A percentile compares a stretch with the other conserved stretches of the same genome.
Evolutionary conservation across 2,797 vertebrate species (phyloP).

Genomic region (Heteromormyrus szaboi): DNA sequence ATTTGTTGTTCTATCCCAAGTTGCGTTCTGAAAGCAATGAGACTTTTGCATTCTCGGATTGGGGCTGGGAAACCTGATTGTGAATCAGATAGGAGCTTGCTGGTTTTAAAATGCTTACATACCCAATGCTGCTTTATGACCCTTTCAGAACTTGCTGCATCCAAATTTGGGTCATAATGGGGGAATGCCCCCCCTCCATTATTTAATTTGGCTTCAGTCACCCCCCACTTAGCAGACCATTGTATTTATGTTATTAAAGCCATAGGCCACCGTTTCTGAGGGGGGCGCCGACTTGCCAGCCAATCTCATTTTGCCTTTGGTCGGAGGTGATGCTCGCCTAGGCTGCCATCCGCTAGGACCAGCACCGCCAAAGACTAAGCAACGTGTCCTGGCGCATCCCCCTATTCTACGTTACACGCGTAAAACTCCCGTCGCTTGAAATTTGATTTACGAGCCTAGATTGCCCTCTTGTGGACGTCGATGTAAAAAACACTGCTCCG

Average conservation of each 20-base stretch:
- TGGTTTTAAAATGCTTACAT: background rate
- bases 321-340: background rate
- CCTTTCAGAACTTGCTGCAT: background rate
- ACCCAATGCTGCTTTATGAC: background rate
- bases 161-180: background rate
- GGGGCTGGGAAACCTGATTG: background rate
- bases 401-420: background rate
- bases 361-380: background rate
- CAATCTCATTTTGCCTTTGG: background rate
- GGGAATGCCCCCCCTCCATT: background rate
- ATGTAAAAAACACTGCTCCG: background rate
- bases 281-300: background rate
- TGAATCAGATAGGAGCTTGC: background rate
- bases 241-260: background rate
- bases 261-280: background rate
- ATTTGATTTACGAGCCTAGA: background rate
- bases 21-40: background rate
- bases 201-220: background rate
- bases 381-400: background rate
- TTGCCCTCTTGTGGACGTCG: background rate
- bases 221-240: background rate
- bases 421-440: background rate
- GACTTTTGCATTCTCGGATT: background rate
- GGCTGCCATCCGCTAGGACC: background rate
- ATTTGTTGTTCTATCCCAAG: background rate